Evolutionary conservation across 2,113 vertebrate species (phyloP).

Genomic region (Rissa tridactyla): DNA sequence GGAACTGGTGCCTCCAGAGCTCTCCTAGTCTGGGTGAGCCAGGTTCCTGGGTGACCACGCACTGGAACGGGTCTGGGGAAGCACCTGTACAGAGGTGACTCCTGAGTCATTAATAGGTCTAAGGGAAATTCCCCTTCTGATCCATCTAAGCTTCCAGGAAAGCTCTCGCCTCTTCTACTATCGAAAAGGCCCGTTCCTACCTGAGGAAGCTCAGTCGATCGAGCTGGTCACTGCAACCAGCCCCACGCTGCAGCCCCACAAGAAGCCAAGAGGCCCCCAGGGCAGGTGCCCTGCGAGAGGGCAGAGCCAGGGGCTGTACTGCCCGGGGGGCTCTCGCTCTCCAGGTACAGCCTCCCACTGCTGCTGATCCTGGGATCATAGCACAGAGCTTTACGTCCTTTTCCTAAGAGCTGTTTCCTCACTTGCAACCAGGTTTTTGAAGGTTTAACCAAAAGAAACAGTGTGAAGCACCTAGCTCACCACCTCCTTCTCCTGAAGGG

Average conservation of each 20-base stretch:
- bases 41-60: not conserved
- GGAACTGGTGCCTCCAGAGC: not conserved
- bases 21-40: not conserved
- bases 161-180: not conserved
- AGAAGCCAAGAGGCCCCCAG: not conserved
- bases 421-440: not conserved
- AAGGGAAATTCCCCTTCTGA: not conserved
- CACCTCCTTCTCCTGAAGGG: not conserved
- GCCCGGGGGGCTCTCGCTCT: not conserved
- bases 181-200: not conserved
- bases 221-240: not conserved
- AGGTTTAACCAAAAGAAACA: not conserved
- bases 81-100: not conserved
- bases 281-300: not conserved
- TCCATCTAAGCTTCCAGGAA: not conserved
- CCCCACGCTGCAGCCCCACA: not conserved
- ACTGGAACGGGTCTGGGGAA: not conserved
- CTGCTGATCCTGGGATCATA: not conserved
- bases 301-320: not conserved
- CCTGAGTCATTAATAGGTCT: not conserved
- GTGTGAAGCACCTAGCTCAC: not conserved
- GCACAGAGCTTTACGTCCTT: not conserved
- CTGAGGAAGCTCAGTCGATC: not conserved
- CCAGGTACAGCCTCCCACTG: not conserved
- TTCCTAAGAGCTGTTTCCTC: not conserved